Evolutionary conservation across 1,140 invertebrate genomes (phyloP).

Genomic region (Drosophila ercepeae): DNA sequence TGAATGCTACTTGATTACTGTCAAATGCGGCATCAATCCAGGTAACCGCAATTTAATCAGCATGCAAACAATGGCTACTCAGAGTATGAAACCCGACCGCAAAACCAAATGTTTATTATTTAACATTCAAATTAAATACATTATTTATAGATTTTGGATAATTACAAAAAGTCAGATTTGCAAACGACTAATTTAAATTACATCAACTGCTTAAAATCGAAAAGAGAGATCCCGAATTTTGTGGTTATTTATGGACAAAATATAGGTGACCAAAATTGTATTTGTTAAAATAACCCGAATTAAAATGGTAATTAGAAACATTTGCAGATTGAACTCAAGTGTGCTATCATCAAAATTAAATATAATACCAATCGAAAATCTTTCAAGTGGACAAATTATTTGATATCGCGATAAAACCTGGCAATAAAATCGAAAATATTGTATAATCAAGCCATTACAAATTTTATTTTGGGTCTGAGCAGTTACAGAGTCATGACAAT

Average conservation of each 20-base stretch:
- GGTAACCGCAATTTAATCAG: slow-evolving; percentile 65
- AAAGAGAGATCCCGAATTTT: slow-evolving; percentile 25
- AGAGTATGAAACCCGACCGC: slow-evolving; percentile 53
- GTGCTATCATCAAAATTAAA: background rate
- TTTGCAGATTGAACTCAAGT: background rate
- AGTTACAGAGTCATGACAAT: slow-evolving; percentile 23
- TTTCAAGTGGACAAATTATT: background rate
- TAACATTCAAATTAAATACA: slow-evolving; percentile 73
- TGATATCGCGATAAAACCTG: background rate
- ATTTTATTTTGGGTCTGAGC: slow-evolving; percentile 12
- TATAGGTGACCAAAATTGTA: slow-evolving; percentile 44
- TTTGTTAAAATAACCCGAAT: background rate
- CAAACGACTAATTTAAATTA: slow-evolving; percentile 50
- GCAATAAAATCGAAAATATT: background rate
- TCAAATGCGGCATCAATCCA: slow-evolving; percentile 1
- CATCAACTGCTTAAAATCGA: slow-evolving; percentile 55
- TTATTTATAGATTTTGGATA: slow-evolving; percentile 76
- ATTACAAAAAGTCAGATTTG: slow-evolving; percentile 43
- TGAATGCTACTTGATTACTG: slow-evolving; percentile 1
- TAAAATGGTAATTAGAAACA: too few species aligned
- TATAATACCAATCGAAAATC: background rate
- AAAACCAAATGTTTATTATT: slow-evolving; percentile 77
- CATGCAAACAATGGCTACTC: slow-evolving; percentile 41
- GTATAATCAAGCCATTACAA: background rate
- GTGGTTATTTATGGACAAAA: slow-evolving; percentile 19